Evolutionary conservation across 2,888 invertebrate species (phyloP).

Genomic region (Geotrupes spiniger): DNA sequence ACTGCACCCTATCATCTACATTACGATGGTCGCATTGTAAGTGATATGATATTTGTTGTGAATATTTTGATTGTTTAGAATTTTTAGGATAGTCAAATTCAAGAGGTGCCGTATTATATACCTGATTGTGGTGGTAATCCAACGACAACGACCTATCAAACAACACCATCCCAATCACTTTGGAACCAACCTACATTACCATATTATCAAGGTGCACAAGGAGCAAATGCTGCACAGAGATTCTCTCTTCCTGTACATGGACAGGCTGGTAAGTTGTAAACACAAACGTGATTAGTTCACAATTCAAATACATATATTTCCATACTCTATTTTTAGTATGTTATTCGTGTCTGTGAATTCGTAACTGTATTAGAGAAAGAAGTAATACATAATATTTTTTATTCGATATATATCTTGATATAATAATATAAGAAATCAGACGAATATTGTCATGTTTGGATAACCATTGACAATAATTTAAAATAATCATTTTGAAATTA

Average conservation of each 20-base stretch:
- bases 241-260: conserved; percentile 32
- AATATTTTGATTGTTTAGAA: conserved; percentile 12
- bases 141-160: conserved; percentile 29
- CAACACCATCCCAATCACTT: conserved; percentile 26
- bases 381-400: no score
- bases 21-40: conserved; percentile 45
- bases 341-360: no score
- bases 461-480: no score
- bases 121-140: conserved; percentile 21
- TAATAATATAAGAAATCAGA: no score
- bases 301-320: no score
- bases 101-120: conserved; percentile 40
- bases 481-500: no score
- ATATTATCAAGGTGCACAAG: conserved; percentile 38
- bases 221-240: conserved; percentile 32
- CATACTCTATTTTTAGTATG: no score
- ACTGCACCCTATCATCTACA: conserved; percentile 42
- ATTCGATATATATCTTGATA: no score
- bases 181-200: conserved; percentile 42
- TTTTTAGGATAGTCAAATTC: conserved; percentile 37
- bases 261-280: conserved; percentile 18
- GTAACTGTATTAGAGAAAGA: no score
- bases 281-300: no score
- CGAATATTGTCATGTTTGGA: no score
- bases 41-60: conserved; percentile 12